phyloP scores from a whole-genome alignment of 2,797 vertebrate genomes.

The Labroides dimidiatus region DNA sequence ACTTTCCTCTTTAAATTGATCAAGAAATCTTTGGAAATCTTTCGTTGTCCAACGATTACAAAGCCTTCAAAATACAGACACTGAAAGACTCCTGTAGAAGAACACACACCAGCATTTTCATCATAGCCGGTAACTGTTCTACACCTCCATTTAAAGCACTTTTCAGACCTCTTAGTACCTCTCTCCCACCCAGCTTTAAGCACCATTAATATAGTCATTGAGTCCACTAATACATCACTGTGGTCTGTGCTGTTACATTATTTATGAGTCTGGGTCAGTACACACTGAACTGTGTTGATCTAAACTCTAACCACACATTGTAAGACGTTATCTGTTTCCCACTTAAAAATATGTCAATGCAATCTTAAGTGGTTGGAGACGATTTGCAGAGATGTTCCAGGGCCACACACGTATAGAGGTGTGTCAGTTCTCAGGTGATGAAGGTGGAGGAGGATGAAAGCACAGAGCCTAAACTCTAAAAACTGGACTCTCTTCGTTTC shows the following conservation, averaged over 20 bases:
- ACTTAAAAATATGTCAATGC: constrained; percentile 59
- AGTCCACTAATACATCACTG: constrained; percentile 71
- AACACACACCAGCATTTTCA: background rate
- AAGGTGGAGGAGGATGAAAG: background rate
- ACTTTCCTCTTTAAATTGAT: background rate
- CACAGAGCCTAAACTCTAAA: background rate
- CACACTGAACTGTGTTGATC: constrained; percentile 73
- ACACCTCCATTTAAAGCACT: constrained; percentile 74
- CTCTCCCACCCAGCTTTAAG: constrained; percentile 48
- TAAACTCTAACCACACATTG: constrained; percentile 77
- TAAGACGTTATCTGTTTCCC: constrained; percentile 74
- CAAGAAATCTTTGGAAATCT: background rate
- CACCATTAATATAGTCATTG: constrained; percentile 75
- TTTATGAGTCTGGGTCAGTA: constrained; percentile 76
- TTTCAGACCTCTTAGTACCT: constrained; percentile 66
- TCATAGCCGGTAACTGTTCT: constrained; percentile 55
- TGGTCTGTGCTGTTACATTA: constrained; percentile 81
- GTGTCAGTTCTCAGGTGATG: background rate
- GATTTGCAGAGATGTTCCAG: constrained; percentile 9
- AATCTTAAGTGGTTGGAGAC: constrained; percentile 51
- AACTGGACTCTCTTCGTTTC: no score
- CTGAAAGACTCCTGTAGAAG: background rate
- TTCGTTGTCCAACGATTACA: constrained; percentile 20
- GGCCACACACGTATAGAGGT: background rate
- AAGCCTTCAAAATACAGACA: constrained; percentile 3